Conservation (phyloP, 2,888 invertebrate species). For the Hirtodrosophila duncani region DNA sequence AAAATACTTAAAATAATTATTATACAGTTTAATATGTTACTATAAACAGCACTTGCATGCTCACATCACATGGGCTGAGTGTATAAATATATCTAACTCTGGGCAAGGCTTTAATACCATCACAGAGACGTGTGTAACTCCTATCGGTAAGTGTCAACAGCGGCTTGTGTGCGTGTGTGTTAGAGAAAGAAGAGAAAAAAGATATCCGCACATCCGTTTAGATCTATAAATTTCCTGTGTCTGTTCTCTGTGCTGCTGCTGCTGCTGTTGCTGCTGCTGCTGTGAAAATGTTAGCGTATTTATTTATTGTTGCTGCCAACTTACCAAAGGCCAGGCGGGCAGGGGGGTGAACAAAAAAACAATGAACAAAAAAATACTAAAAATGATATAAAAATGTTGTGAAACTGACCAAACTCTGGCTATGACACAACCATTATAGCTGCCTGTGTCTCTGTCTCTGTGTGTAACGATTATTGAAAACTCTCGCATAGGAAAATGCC, state of each 20-base stretch:
- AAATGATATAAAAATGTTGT: conserved; percentile 62
- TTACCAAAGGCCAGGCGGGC: conserved; percentile 56
- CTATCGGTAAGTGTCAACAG: conserved; percentile 61
- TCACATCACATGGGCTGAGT: too few species aligned
- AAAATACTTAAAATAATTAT: too few species aligned
- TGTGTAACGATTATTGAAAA: conserved; percentile 60
- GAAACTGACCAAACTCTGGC: conserved; percentile 32
- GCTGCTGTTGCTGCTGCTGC: conserved; percentile 18
- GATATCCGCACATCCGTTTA: conserved; percentile 65
- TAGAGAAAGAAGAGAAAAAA: too few species aligned
- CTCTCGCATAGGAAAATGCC: not conserved
- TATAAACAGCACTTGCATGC: too few species aligned
- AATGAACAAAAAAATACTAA: conserved; percentile 37
- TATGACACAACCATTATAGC: conserved; percentile 44
- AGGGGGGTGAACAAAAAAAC: conserved; percentile 13
- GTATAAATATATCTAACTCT: too few species aligned
- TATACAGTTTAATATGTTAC: too few species aligned
- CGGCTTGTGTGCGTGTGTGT: not conserved
- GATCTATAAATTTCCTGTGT: conserved; percentile 62
- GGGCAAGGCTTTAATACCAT: too few species aligned
- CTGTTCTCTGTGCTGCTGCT: conserved; percentile 5
- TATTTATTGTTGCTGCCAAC: conserved; percentile 69
- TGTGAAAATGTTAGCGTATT: conserved; percentile 57
- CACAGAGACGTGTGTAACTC: too few species aligned
- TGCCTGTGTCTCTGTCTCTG: conserved; percentile 25